Conservation (phyloP, 2,113 vertebrate species). For the Psittacus erithacus region DNA sequence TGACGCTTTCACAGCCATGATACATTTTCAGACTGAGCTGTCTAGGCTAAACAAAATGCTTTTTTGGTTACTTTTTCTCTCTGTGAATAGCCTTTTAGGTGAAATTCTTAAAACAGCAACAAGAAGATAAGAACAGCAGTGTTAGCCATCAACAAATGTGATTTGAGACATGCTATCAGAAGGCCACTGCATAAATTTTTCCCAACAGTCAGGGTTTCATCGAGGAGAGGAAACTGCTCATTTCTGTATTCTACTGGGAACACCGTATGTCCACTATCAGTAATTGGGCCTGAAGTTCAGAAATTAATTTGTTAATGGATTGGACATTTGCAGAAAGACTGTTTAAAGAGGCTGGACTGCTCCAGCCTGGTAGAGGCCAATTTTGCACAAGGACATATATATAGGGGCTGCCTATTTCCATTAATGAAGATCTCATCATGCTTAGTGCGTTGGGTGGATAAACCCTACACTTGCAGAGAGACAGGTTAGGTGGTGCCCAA, state of each 20-base stretch:
- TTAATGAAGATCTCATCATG: not conserved
- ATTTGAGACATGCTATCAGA: not conserved
- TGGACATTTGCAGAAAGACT: conserved; percentile 21
- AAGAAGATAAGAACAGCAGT: not conserved
- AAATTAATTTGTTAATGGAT: conserved; percentile 49
- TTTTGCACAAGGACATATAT: not conserved
- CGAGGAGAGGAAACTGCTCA: not conserved
- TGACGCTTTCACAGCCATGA: not conserved
- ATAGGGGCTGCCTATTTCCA: not conserved
- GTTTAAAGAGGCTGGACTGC: conserved; percentile 17
- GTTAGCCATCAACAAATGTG: not conserved
- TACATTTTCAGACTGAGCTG: not conserved
- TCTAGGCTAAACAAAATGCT: not conserved
- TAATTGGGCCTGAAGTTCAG: conserved; percentile 20
- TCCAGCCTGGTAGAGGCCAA: conserved; percentile 16
- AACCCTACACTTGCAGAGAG: not conserved
- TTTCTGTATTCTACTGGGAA: not conserved
- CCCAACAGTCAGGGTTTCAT: not conserved
- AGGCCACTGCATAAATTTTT: not conserved
- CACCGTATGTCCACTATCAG: not conserved
- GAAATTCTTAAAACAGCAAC: not conserved
- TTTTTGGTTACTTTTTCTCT: not conserved
- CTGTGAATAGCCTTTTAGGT: not conserved
- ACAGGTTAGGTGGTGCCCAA: not conserved
- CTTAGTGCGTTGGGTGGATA: not conserved